Evolutionary conservation across 2,888 invertebrate species (phyloP), one percentile per base, ranked within the genome.

Genomic region (Stenichneumon culpator): DNA sequence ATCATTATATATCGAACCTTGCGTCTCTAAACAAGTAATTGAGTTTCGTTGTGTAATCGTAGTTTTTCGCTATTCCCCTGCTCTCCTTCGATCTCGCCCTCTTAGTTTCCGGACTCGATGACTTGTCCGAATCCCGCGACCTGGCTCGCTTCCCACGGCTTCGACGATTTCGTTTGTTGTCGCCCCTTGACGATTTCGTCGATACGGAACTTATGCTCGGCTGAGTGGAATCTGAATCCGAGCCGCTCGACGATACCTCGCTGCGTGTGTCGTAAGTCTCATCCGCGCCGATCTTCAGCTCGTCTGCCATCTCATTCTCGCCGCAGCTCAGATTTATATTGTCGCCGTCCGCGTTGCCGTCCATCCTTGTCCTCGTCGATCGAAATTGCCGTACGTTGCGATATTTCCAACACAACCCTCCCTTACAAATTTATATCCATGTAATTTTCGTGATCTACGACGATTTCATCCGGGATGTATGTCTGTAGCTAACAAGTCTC

Each of bases 1-100:
- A 52, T n/a, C 75, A 74, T 69, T 28, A 82, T 19, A 84, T 80
- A 84, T 83, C 92, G 82, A 92, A 94, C 87, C 96, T 96, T 70
- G 99, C 98, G 93, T 98, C 98, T 89, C 98, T 96, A 94, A 99
- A 99, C 89, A 99, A 95, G 94, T 99, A 99, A 95, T 98, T 98
- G 88, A 99, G 94, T 94, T 98, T 98, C 32, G 97, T 97, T 94
- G 97, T 95, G 91, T 97, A 98, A 94, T 98, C 98, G 92, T 97
- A 97, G 11, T 96, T 96, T 94, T 97, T 97, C 80, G 95, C 94
- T 88, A 94, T 94, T 75, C 92, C 92, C 83, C 93, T 93, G 88
- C 89, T 92, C 44, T 93, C 94, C 88, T 94, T 94, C 22, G 93
- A 93, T 78, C 93, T 92, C 2, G 92, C 92, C 36, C 94, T 91